Conservation (phyloP, 1,140 invertebrate species). For the Melanaphis sacchari region DNA sequence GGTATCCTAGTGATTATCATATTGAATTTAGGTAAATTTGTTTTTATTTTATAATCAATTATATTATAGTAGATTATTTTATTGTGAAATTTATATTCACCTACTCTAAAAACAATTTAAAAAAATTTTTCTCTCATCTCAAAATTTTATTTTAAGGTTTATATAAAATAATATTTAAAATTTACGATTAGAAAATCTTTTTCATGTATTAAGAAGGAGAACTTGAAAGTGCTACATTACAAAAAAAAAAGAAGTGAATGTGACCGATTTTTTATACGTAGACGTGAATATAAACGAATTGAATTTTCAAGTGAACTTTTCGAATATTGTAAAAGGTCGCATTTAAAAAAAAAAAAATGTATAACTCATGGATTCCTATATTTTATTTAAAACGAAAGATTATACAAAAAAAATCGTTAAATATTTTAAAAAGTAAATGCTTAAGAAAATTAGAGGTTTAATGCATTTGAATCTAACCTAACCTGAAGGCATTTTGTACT, state of each 20-base stretch:
- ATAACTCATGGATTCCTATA: neutral
- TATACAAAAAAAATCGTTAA: neutral
- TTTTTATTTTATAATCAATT: too few relatives aligned
- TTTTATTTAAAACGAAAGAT: neutral
- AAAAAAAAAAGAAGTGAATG: neutral
- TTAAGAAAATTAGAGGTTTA: neutral
- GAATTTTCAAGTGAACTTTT: neutral
- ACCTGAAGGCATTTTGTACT: neutral
- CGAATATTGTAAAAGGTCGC: neutral
- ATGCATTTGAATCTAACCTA: slow-evolving; percentile 26
- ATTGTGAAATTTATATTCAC: too few relatives aligned
- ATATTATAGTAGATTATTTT: too few relatives aligned
- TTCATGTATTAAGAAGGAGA: neutral
- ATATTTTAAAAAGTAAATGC: slow-evolving; percentile 4
- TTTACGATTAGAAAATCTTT: neutral
- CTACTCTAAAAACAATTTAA: too few relatives aligned
- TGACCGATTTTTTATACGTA: neutral
- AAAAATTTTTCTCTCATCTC: too few relatives aligned
- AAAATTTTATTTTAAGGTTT: neutral
- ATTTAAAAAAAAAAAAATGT: neutral
- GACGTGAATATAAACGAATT: neutral
- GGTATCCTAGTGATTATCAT: too few relatives aligned
- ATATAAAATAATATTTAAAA: neutral
- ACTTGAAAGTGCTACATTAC: neutral
- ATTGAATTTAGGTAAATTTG: too few relatives aligned